Evolutionary conservation across 2,888 invertebrate species (phyloP), one percentile per base, ranked within the genome.

Genomic region (Ptilodon capucinus): DNA sequence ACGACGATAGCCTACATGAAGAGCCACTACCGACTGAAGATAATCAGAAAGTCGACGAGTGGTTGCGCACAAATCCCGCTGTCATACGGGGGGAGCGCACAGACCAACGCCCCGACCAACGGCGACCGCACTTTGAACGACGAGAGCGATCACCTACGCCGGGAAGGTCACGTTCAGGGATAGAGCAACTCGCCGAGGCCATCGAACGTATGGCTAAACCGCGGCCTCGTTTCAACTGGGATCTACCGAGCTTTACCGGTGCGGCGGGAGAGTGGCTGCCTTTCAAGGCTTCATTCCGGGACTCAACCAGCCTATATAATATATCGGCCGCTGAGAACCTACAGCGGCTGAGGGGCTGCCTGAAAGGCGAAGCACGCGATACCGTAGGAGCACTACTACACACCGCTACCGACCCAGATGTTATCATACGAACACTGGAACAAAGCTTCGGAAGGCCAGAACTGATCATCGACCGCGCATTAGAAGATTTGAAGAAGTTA

Each of bases 371-470:
- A 23, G 23, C 23, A 7, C 23, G 23, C 23, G 6, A 57, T 0
- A 17, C 19, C 0, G 54, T 57, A 0, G 38, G 49, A 2, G 45
- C 49, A 0, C 35, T 62, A 0, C 42, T 60, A 7, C 19, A 55
- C 13, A 45, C 46, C 0, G 48, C 54, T 6, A 48, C 45, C 2
- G 47, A 54, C 6, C 60, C 65, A 0, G 48, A 48, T 0, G 19
- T 39, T 0, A 50, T 68, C 0, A 55, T 66, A 48, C 42, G 30
- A 6, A 54, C 58, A 0, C 41, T 68, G 1, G 63, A 63, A 16
- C 56, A 57, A 7, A 48, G 55, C 36, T 65, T 41, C 47, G 68
- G 61, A 0, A 46, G 53, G 0, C 63, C 65, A 0, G 65, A 64
- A 18, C 9, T 49, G 0, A 47, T 65, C 1, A 45, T 65, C 0